Conservation (phyloP, 2,797 vertebrate genomes). For the Enteromius viviparus region DNA sequence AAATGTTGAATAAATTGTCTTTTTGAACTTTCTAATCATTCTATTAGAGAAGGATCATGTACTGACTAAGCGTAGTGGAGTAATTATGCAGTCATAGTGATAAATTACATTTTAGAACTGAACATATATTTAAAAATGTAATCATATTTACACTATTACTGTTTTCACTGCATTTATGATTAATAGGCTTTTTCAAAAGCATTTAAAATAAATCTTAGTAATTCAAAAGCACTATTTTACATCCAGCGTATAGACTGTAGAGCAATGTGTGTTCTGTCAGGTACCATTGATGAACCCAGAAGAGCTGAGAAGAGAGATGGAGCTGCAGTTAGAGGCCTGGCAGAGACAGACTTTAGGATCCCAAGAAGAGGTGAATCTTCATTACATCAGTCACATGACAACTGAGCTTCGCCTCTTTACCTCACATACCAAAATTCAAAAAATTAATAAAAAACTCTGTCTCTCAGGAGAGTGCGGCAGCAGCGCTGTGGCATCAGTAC, state of each 20-base stretch:
- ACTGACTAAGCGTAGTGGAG: background rate
- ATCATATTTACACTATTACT: background rate
- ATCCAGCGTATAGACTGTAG: background rate
- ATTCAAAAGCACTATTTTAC: background rate
- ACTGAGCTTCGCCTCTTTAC: background rate
- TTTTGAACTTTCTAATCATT: background rate
- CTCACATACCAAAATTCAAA: background rate
- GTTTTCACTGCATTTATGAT: background rate
- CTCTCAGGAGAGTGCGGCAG: constrained; percentile 84
- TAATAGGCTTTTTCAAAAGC: background rate
- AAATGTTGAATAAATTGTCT: no score
- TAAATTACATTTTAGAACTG: background rate
- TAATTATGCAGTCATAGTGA: background rate
- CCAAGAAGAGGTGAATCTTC: constrained; percentile 82
- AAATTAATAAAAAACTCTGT: background rate
- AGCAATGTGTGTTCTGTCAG: constrained; percentile 66
- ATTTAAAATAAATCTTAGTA: background rate
- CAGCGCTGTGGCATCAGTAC: constrained; percentile 93
- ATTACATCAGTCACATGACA: background rate
- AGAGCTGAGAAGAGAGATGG: constrained; percentile 88
- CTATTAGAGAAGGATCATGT: background rate
- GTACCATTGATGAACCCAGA: constrained; percentile 78
- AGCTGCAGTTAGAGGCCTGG: constrained; percentile 90
- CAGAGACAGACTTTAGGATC: constrained; percentile 80
- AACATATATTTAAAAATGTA: background rate